phyloP scores from a whole-genome alignment of 2,797 vertebrate genomes.

The Anabacerthia variegaticeps region DNA sequence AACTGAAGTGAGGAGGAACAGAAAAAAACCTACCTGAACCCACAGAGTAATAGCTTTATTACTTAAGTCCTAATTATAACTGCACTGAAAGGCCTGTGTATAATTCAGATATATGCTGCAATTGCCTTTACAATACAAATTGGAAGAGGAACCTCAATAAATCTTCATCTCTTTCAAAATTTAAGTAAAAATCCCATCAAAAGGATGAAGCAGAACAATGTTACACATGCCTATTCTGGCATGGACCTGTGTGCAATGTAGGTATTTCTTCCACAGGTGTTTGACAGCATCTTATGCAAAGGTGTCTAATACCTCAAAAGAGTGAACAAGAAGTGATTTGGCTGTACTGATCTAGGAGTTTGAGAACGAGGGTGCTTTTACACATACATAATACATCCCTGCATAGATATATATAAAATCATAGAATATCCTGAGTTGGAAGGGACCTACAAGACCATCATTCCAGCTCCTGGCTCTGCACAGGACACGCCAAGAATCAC shows the following conservation, averaged over 20 bases:
- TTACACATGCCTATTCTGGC: not conserved
- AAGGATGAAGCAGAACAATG: not conserved
- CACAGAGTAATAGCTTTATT: not conserved
- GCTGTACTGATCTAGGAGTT: not conserved
- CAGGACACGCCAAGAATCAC: not conserved
- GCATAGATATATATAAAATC: not conserved
- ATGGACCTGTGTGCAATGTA: not conserved
- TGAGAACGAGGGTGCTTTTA: not conserved
- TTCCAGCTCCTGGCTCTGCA: not conserved
- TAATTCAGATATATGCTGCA: not conserved
- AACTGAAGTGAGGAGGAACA: not conserved
- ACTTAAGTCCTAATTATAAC: not conserved
- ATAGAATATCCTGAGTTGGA: not conserved
- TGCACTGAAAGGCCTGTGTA: not conserved
- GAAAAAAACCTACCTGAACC: not conserved
- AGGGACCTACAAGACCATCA: not conserved
- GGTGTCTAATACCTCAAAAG: not conserved
- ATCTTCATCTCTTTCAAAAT: not conserved
- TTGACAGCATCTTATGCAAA: not conserved
- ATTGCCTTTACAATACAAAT: not conserved
- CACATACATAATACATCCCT: rapidly evolving
- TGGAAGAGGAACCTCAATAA: not conserved
- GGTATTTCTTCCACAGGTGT: not conserved
- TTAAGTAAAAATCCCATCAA: not conserved
- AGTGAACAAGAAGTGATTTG: not conserved